A percentile compares a stretch with the other conserved stretches of the same genome.
Conservation (phyloP, 2,113 vertebrate species). For the Callopanchax toddi region DNA sequence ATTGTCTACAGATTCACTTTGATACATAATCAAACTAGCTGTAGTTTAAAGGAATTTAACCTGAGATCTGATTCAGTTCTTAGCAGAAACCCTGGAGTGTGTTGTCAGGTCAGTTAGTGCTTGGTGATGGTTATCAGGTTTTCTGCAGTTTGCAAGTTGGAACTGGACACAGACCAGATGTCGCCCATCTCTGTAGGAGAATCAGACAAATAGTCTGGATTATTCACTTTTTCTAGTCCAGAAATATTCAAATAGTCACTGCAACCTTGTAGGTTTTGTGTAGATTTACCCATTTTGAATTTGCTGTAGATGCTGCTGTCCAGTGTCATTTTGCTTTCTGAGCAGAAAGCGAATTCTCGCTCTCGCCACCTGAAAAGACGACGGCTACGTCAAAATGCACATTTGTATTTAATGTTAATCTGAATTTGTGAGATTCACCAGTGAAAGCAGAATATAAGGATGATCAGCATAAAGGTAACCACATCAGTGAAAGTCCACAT, state of each 20-base stretch:
- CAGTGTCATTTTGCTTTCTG: neutral
- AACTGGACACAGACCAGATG: constrained; percentile 78
- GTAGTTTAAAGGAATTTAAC: no score
- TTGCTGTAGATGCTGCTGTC: constrained; percentile 81
- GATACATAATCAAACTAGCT: no score
- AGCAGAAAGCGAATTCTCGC: constrained; percentile 66
- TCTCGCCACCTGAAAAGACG: constrained; percentile 81
- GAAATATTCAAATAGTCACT: no score
- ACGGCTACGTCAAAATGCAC: neutral
- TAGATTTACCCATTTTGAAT: constrained; percentile 79
- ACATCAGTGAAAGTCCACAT: constrained; percentile 87
- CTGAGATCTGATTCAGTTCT: no score
- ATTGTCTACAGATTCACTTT: no score
- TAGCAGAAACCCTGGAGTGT: neutral
- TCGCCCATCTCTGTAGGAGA: constrained; percentile 70
- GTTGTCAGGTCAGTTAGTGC: constrained; percentile 4
- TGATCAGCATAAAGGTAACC: constrained; percentile 77
- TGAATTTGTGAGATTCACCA: constrained; percentile 78
- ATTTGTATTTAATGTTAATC: neutral
- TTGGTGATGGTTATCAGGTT: constrained; percentile 55
- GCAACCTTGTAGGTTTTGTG: neutral
- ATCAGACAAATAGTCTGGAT: neutral
- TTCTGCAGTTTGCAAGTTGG: constrained; percentile 39
- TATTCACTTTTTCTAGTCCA: no score
- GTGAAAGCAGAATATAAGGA: constrained; percentile 82